Evolutionary conservation across 2,797 vertebrate genomes (phyloP), one percentile per base, ranked within the genome.

Genomic region (Lepilemur ruficaudatus): DNA sequence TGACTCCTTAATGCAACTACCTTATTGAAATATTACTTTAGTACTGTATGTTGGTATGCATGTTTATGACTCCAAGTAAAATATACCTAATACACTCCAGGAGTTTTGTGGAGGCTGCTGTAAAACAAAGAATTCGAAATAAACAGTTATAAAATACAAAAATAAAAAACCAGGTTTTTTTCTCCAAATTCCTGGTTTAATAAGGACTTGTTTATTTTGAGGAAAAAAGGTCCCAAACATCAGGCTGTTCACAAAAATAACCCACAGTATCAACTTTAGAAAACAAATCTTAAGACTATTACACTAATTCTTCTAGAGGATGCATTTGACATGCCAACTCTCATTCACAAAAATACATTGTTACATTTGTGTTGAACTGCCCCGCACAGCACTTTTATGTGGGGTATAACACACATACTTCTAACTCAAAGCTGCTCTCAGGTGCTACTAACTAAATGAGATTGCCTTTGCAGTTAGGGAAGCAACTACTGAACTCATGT

Each of bases 101-200:
- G 0, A 22, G 35, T 89, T 90, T 90, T 92, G 70, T 92, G 50
- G 52, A 95, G 10, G 82, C 25, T 22, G 91, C 92, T 79, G 94
- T 92, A 85, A 96, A 97, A 92, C 84, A 88, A 97, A 91, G n/a
- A 91, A 91, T 91, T 88, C 69, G 20, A 95, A 94, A 35, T 88
- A 86, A 97, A 96, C 67, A 88, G 65, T 70, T 78, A 43, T 89
- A 93, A 97, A 94, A 75, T 96, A 95, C 88, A 95, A 97, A 97
- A 97, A 97, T 90, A 94, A 97, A 97, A 97, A 98, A 97, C 61
- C 96, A 96, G 89, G 94, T 75, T 38, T 96, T 96, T 94, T 96
- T n/a, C 95, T 97, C 93, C 96, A 98, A 98, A 97, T 97, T 97
- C 98, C 98, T 98, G 98, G 96, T 97, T 98, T 97, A 98, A 98